Evolutionary conservation across 2,888 invertebrate genomes (phyloP).

Genomic region (Spodoptera exigua): DNA sequence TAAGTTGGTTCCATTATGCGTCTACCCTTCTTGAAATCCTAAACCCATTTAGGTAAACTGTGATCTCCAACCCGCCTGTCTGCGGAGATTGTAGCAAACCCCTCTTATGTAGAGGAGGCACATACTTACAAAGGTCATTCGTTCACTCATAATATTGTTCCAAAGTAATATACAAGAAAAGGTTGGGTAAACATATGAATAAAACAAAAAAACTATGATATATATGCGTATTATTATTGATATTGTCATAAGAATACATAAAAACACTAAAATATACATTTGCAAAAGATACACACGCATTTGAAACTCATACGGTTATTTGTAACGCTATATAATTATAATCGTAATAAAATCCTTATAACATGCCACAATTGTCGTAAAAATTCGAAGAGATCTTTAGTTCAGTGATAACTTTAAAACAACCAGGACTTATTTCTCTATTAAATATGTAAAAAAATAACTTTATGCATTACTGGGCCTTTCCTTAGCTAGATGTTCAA

Average conservation of each 20-base stretch:
- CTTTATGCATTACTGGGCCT: too few species aligned
- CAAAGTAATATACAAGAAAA: too few species aligned
- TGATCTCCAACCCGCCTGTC: too few species aligned
- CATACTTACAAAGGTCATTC: too few species aligned
- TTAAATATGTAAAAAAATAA: background rate
- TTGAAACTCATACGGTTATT: constrained; percentile 67
- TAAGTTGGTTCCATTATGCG: too few species aligned
- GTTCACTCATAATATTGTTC: too few species aligned
- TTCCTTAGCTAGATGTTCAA: too few species aligned
- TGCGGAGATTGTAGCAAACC: too few species aligned
- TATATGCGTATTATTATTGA: constrained; percentile 36
- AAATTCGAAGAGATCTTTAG: constrained; percentile 59
- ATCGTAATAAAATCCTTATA: constrained; percentile 10
- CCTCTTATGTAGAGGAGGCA: too few species aligned
- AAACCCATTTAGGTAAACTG: too few species aligned
- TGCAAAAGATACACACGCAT: constrained; percentile 65
- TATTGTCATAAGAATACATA: constrained; percentile 57
- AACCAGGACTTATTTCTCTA: constrained; percentile 13
- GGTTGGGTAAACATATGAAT: too few species aligned
- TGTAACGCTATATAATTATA: constrained; percentile 11
- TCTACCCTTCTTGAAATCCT: too few species aligned
- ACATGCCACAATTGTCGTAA: constrained; percentile 33
- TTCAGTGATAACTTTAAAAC: constrained; percentile 21
- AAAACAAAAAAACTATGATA: constrained; percentile 21
- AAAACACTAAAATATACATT: constrained; percentile 64